Base-by-base conservation (phyloP, 2,888 invertebrate genomes). In the Melikaiella ostensackeni region DNA sequence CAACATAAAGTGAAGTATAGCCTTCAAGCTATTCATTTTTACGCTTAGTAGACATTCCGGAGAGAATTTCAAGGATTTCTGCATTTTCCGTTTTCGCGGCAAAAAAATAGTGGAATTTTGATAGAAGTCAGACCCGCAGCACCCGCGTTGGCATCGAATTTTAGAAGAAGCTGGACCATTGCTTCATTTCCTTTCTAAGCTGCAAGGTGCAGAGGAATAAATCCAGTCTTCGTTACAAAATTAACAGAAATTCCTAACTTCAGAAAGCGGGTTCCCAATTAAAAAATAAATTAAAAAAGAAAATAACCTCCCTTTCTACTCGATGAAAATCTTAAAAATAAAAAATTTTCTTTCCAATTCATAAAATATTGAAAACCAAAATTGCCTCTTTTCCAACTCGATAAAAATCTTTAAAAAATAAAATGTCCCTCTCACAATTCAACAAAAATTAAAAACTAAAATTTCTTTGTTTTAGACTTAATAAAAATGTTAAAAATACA, bases 161-260 rank as follows among this genome's bases (percentile, higher is more conserved):
- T 91, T 0, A 95, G 91, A 1, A 95, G 89, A 77, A 94, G 92
- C 63, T 90, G 89, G 0, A 93, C 93, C 74, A 94, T 92, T 9
- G 92, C 92, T 27, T 88, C 80, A 35, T 92, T 89, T 19, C 92
- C 91, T 75, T 92, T 93, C 62, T 92, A 84, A 0, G 94, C 92
- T 0, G 95, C 95, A 86, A 95, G 95, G 80, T 95, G 95, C 24
- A 95, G 89, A 0, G 95, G 94, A 4, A 94, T 94, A 81, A 93
- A 94, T 75, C 94, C 94, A 9, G 93, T 90, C 62, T 90, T 91
- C 0, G 94, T 95, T 0, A 94, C 94, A 0, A 93, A 93, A 85
- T 95, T 93, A 1, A 94, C 92, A 42, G 93, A 84, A 0, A 94
- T 94, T 33, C 94, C 94, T 83, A 93, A 89, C 75, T 93, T 92